These are phyloP conservation scores for Haplochromis vanheusdeni DNA, from an alignment of 2,113 vertebrate genomes.

Conservation along the genomic window DNA sequence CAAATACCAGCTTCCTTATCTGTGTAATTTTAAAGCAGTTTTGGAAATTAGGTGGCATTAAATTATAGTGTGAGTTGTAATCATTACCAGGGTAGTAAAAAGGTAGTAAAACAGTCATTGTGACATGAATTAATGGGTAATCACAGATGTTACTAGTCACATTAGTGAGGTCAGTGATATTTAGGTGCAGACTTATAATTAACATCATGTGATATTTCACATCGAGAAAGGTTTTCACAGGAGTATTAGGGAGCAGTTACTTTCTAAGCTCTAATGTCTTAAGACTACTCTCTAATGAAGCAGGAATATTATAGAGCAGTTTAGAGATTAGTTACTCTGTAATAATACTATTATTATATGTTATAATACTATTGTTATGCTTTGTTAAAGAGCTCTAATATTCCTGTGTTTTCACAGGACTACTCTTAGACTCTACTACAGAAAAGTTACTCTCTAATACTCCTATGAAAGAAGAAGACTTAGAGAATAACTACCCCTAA, in stretches of 20 bases:
- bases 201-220: not conserved
- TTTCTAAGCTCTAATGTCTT: not conserved
- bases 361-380: not conserved
- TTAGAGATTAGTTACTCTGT: not conserved
- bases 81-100: not conserved
- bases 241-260: not conserved
- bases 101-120: not conserved
- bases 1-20: not conserved
- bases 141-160: not conserved
- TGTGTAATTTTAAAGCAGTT: not conserved
- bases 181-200: not conserved
- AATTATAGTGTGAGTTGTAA: not conserved
- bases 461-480: not conserved
- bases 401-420: not conserved
- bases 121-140: not conserved
- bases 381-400: not conserved
- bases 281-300: not conserved
- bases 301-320: not conserved
- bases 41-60: not conserved
- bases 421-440: not conserved
- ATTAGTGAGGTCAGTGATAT: not conserved
- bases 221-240: not conserved
- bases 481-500: not conserved
- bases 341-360: not conserved
- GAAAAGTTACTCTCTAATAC: not conserved